These are phyloP conservation scores for Sericinus montela DNA, from an alignment of 2,888 invertebrate genomes.

Conservation along the genomic window DNA sequence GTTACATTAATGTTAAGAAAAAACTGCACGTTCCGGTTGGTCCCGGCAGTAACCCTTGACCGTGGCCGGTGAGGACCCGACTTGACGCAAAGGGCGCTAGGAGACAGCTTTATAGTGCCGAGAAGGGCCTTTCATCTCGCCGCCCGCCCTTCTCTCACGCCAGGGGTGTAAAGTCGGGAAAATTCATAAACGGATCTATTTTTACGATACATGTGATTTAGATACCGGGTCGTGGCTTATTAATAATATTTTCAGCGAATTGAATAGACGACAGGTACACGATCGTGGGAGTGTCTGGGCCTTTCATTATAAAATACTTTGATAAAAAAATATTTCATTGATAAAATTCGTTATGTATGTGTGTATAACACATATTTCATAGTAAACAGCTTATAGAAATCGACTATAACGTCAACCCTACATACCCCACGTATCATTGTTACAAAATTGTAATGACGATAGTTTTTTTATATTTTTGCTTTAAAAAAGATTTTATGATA, in stretches of 20 bases:
- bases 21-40: slow-evolving; percentile 11
- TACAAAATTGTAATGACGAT: no score
- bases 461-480: no score
- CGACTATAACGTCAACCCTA: no score
- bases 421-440: no score
- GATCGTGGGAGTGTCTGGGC: no score
- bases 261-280: not conserved
- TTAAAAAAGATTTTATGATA: no score
- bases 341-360: no score
- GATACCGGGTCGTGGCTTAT: slow-evolving; percentile 2
- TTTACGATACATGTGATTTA: slow-evolving; percentile 12
- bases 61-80: slow-evolving; percentile 23
- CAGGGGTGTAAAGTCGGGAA: slow-evolving; percentile 36
- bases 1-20: slow-evolving; percentile 13
- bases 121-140: slow-evolving; percentile 60
- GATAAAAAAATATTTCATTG: no score
- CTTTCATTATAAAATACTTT: not conserved
- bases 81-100: slow-evolving; percentile 42
- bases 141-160: slow-evolving; percentile 35
- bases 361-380: no score
- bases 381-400: no score
- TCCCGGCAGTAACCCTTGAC: slow-evolving; percentile 22
- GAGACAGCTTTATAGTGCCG: slow-evolving; percentile 67
- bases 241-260: slow-evolving; percentile 2
- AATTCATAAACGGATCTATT: slow-evolving; percentile 15